These are phyloP conservation scores for Catharus minimus DNA, from an alignment of 2,113 vertebrate genomes.

Conservation along the genomic window DNA sequence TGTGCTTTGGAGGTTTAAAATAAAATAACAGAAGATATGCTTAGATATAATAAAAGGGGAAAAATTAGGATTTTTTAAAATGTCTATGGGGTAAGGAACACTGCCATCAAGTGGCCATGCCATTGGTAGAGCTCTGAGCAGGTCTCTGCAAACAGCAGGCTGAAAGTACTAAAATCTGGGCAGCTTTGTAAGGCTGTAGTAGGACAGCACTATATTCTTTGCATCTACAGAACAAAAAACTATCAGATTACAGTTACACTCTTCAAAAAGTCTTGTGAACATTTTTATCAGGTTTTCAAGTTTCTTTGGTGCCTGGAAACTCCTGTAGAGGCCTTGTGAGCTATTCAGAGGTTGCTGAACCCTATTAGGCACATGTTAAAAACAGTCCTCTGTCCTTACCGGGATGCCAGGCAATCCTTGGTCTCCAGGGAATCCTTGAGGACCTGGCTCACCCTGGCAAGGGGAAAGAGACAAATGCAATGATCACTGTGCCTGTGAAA, in stretches of 20 bases:
- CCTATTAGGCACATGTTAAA: neutral
- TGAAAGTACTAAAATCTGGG: neutral
- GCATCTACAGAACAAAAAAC: neutral
- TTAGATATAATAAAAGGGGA: neutral
- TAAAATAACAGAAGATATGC: neutral
- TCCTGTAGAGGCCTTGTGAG: neutral
- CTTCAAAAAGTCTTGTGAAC: neutral
- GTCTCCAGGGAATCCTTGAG: slow-evolving; percentile 76
- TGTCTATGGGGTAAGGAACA: neutral
- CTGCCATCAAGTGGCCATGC: slow-evolving; percentile 11
- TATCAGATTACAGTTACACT: neutral
- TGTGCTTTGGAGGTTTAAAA: neutral
- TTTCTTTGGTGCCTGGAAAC: neutral
- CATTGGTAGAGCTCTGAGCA: neutral
- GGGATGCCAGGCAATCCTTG: slow-evolving; percentile 73
- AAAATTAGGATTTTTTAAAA: neutral
- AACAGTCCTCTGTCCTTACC: slow-evolving; percentile 70
- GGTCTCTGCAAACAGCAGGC: neutral
- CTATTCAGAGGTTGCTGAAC: neutral
- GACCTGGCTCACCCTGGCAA: slow-evolving; percentile 83
- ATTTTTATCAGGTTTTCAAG: neutral
- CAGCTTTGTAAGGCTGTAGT: neutral
- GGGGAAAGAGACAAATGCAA: neutral
- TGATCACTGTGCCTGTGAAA: neutral
- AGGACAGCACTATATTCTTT: neutral